Base-by-base conservation (phyloP, 23 tunicate genomes). In the Aplidium turbinatum region DNA sequence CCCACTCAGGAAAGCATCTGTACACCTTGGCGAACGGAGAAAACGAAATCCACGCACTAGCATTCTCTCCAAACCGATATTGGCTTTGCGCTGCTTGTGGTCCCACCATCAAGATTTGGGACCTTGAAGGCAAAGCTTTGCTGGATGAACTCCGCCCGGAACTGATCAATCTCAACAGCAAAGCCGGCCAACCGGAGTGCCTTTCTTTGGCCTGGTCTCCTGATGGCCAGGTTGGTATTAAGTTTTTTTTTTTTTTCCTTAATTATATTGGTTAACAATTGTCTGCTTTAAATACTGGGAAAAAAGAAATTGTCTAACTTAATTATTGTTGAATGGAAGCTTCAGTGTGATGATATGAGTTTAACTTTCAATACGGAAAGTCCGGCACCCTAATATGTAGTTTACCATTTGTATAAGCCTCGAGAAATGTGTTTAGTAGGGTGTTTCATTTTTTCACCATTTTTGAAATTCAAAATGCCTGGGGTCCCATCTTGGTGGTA, bases 31-130 rank as follows among this genome's bases (percentile, higher is more conserved):
- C 74, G 47, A 87, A 82, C 40, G 99, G 99, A 6, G 99, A 94
- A 26, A 64, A 55, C 47, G 99, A 94, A 66, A 94, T 94, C 87
- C 86, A 87, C 65, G 99, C 99, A 20, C 73, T 94, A 47, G 88
- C 94, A 11, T 94, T 94, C 72, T 94, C 99, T 32, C 99, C 99
- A 19, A 94, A 94, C 85, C 90, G 99, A 16, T 94, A 94, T 73
- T 94, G 99, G 99, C 95, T 94, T 7, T 93, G 97, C 40, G 99
- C 95, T 55, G 99, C 99, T 3, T 87, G 94, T 58, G 99, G 99
- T 4, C 95, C 95, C 23, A 90, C 89, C 63, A 92, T 94, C 48
- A 94, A 94, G 77, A 94, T 94, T 63, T 94, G 99, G 99, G 99
- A 94, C 70, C 65, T 94, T 66, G 99, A 94, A 82, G 94, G 94